A percentile compares a stretch with the other conserved stretches of the same genome.
phyloP scores from a whole-genome alignment of 2,797 vertebrate genomes.

The Pseudopleuronectes americanus region DNA sequence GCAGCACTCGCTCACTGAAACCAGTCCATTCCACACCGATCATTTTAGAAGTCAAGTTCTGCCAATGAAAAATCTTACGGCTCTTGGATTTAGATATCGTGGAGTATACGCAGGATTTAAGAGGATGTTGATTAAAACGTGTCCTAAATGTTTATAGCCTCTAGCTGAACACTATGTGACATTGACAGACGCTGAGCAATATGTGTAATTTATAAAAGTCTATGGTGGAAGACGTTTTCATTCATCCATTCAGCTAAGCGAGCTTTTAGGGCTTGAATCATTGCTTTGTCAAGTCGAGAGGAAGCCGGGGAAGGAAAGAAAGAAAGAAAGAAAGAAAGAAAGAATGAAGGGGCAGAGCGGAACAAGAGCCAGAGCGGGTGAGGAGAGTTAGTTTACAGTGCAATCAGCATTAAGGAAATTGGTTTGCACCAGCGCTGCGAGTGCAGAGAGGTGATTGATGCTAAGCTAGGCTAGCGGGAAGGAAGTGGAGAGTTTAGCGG shows the following conservation, averaged over 20 bases:
- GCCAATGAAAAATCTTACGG: slow-evolving; percentile 1
- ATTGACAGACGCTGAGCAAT: slow-evolving; percentile 9
- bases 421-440: slow-evolving; percentile 73
- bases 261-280: slow-evolving; percentile 60
- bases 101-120: not conserved
- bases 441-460: slow-evolving; percentile 80
- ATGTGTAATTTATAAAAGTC: slow-evolving; percentile 5
- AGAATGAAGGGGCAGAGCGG: slow-evolving; percentile 61
- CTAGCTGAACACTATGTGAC: slow-evolving; percentile 11
- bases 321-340: slow-evolving; percentile 45
- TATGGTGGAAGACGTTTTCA: slow-evolving; percentile 13
- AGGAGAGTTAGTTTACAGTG: slow-evolving; percentile 82
- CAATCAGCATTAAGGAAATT: slow-evolving; percentile 85
- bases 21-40: slow-evolving; percentile 28
- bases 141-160: slow-evolving; percentile 2
- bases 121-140: not conserved
- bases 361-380: slow-evolving; percentile 66
- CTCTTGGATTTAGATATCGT: slow-evolving; percentile 15
- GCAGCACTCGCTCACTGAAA: slow-evolving; percentile 28
- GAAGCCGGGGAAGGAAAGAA: slow-evolving; percentile 71
- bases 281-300: slow-evolving; percentile 64
- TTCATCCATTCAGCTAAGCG: slow-evolving; percentile 29
- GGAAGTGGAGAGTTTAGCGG: slow-evolving; percentile 81
- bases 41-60: slow-evolving; percentile 24
- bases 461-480: slow-evolving; percentile 83